Percentiles rank a stretch among this genome's conserved stretches.
Conservation (phyloP, 2,797 vertebrate genomes). For the Argya squamiceps region DNA sequence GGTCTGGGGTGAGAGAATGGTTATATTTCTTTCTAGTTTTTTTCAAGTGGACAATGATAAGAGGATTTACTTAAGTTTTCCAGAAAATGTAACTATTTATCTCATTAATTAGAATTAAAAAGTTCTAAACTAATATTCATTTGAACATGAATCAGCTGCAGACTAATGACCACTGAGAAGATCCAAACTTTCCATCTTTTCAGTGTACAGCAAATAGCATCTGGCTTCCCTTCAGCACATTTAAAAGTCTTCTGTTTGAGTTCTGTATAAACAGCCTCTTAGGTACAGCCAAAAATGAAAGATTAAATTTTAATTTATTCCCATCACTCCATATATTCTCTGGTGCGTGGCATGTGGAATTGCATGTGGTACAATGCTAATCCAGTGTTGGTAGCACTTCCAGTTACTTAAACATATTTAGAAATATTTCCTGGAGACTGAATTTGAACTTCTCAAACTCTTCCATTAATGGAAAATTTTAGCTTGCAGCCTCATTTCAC, state of each 20-base stretch:
- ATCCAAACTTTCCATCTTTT: background rate
- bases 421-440: background rate
- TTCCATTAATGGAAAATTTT: background rate
- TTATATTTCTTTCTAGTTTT: background rate
- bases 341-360: background rate
- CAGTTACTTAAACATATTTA: background rate
- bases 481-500: background rate
- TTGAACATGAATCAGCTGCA: background rate
- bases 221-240: background rate
- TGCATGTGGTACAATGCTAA: background rate
- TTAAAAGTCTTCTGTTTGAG: background rate
- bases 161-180: background rate
- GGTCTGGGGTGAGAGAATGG: background rate
- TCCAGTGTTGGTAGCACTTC: background rate
- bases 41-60: background rate
- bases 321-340: background rate
- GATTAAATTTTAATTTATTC: background rate
- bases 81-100: background rate
- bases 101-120: background rate
- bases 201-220: background rate
- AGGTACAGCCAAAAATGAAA: background rate
- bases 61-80: background rate
- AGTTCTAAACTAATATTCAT: background rate
- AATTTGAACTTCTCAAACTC: background rate
- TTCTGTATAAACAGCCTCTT: background rate